These are phyloP conservation scores for Scolanthus callimorphus DNA, from an alignment of 92 coral and sea anemone species.

Conservation along the genomic window DNA sequence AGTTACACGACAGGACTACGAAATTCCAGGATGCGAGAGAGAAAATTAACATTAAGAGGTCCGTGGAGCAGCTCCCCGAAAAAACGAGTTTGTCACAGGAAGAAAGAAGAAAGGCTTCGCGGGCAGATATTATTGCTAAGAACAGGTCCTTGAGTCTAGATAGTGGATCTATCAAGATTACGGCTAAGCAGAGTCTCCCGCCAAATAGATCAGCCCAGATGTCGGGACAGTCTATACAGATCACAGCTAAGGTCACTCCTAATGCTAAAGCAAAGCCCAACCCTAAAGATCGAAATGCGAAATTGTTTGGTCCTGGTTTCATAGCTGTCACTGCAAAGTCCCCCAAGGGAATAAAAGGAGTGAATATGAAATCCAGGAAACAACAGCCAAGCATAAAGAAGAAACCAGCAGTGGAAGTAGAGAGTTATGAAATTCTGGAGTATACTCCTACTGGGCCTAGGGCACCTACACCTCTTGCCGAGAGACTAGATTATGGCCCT, in stretches of 20 bases:
- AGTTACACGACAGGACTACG: slow-evolving; percentile 9
- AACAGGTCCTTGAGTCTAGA: slow-evolving; percentile 54
- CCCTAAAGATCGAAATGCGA: slow-evolving; percentile 43
- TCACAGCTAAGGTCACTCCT: slow-evolving; percentile 48
- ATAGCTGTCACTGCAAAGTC: slow-evolving; percentile 33
- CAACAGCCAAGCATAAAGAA: background rate
- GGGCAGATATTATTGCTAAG: slow-evolving; percentile 22
- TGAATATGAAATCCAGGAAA: background rate
- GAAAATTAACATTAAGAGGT: slow-evolving; percentile 40
- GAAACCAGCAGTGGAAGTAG: background rate
- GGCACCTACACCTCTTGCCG: slow-evolving; percentile 21
- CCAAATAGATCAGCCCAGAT: slow-evolving; percentile 49
- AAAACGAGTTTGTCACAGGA: slow-evolving; percentile 43
- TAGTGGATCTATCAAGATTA: slow-evolving; percentile 50
- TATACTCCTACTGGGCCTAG: background rate
- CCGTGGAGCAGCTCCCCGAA: slow-evolving; percentile 10
- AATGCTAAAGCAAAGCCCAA: slow-evolving; percentile 13
- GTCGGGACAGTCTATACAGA: slow-evolving; percentile 43
- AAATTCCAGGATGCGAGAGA: slow-evolving; percentile 59
- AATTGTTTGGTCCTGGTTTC: slow-evolving; percentile 40
- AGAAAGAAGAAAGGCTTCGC: slow-evolving; percentile 41
- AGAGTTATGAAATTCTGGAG: background rate
- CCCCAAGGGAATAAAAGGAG: background rate
- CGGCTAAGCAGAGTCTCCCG: slow-evolving; percentile 44
- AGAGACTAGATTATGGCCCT: slow-evolving; percentile 43